Percentiles rank a stretch among this genome's conserved stretches.
Conservation (phyloP, 2,888 invertebrate species). For the Marronus borbonicus region DNA sequence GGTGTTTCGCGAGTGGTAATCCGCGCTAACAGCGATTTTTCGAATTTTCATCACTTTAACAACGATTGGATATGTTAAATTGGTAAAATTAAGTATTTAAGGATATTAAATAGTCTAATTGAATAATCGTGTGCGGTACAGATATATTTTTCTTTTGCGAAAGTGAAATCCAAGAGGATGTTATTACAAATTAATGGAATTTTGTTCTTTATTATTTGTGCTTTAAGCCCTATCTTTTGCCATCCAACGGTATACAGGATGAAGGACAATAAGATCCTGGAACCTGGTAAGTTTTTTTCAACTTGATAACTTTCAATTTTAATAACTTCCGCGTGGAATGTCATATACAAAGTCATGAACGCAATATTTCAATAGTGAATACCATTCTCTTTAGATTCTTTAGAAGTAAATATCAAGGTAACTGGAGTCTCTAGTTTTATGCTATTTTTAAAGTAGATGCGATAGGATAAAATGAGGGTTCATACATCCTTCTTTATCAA, state of each 20-base stretch:
- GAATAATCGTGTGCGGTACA: no score
- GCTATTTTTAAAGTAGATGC: no score
- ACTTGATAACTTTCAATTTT: neutral
- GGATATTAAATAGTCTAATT: no score
- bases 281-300: conserved; percentile 68
- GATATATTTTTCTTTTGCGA: neutral
- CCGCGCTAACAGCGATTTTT: neutral
- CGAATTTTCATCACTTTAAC: no score
- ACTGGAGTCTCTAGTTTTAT: neutral
- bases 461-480: no score
- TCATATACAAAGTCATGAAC: neutral
- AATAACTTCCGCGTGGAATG: neutral
- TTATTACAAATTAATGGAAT: neutral
- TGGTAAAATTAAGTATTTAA: no score
- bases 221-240: conserved; percentile 46
- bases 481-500: no score
- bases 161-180: neutral
- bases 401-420: conserved; percentile 10
- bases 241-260: conserved; percentile 71
- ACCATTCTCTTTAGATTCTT: conserved; percentile 7
- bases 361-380: neutral
- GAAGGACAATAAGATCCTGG: conserved; percentile 71
- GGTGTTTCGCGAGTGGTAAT: neutral
- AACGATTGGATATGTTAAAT: no score
- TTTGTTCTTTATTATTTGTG: conserved; percentile 17